A percentile compares a stretch with the other conserved stretches of the same genome.
Conservation (phyloP, 2,113 vertebrate species). For the Hiodon tergisus region DNA sequence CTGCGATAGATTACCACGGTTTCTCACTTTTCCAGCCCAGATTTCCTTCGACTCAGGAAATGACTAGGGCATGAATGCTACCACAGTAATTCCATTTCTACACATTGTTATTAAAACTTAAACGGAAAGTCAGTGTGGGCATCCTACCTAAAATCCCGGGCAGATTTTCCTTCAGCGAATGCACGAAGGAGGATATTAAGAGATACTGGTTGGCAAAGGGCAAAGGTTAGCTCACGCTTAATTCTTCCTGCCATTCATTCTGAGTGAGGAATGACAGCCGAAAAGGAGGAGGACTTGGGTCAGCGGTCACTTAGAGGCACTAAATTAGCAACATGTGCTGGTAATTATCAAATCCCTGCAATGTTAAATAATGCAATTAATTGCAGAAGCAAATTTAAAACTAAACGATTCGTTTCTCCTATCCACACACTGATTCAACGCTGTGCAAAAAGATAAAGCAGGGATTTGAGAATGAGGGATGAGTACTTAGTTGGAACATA, state of each 20-base stretch:
- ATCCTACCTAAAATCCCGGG: neutral
- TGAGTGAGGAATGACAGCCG: constrained; percentile 31
- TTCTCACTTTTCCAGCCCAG: no score
- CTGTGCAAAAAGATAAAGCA: neutral
- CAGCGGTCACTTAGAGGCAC: constrained; percentile 63
- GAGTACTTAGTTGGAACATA: no score
- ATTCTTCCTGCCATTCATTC: constrained; percentile 28
- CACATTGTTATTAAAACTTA: no score
- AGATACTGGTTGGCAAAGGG: neutral
- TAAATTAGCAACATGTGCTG: constrained; percentile 75
- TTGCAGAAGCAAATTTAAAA: constrained; percentile 69
- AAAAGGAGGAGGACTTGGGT: constrained; percentile 66
- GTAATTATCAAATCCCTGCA: constrained; percentile 70
- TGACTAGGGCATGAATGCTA: no score
- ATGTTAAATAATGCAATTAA: constrained; percentile 68
- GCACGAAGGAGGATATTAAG: neutral
- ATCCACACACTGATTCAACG: neutral
- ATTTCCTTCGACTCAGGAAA: no score
- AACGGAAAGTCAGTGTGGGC: no score
- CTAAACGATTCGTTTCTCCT: constrained; percentile 61
- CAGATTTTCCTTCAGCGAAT: neutral
- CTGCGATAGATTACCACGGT: no score
- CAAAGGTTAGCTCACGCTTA: neutral
- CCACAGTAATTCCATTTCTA: no score
- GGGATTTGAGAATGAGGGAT: no score